These are phyloP conservation scores for Sturmia bella DNA, from an alignment of 2,888 invertebrate species.

Conservation along the genomic window DNA sequence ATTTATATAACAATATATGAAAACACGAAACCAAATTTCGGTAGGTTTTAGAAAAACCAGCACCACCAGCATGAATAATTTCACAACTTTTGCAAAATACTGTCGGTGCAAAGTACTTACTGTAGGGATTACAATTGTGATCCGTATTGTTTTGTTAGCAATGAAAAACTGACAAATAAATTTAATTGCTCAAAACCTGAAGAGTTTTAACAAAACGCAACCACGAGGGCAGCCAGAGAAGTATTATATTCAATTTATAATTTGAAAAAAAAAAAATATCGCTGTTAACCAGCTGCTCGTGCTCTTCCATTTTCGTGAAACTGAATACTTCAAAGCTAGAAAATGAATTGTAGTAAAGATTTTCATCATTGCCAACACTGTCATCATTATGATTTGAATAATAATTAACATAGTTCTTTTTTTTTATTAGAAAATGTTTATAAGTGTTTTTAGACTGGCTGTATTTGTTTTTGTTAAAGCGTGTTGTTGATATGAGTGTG, in stretches of 20 bases:
- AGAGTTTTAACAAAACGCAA: not conserved
- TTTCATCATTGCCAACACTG: conserved; percentile 4
- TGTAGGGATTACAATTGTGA: conserved; percentile 35
- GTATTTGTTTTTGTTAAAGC: conserved; percentile 22
- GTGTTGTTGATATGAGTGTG: conserved; percentile 10
- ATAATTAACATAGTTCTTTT: conserved; percentile 39
- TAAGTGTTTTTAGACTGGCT: conserved; percentile 25
- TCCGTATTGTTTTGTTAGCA: conserved; percentile 24
- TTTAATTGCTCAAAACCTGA: conserved; percentile 41
- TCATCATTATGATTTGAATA: conserved; percentile 35
- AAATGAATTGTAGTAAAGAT: conserved; percentile 44
- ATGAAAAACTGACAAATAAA: conserved; percentile 55
- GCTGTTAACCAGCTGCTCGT: too few species aligned
- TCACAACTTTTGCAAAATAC: too few species aligned
- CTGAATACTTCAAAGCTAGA: conserved; percentile 1
- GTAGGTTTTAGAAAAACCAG: too few species aligned
- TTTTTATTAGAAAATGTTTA: conserved; percentile 37
- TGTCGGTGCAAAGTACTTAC: not conserved
- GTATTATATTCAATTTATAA: not conserved
- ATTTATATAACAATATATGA: too few species aligned
- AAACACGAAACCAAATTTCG: too few species aligned
- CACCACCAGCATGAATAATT: too few species aligned
- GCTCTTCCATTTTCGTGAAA: too few species aligned
- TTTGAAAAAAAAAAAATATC: not conserved
- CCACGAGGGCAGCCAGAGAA: not conserved